Base-by-base conservation (phyloP, 2,888 invertebrate species). In the Hypomecis atomaria region DNA sequence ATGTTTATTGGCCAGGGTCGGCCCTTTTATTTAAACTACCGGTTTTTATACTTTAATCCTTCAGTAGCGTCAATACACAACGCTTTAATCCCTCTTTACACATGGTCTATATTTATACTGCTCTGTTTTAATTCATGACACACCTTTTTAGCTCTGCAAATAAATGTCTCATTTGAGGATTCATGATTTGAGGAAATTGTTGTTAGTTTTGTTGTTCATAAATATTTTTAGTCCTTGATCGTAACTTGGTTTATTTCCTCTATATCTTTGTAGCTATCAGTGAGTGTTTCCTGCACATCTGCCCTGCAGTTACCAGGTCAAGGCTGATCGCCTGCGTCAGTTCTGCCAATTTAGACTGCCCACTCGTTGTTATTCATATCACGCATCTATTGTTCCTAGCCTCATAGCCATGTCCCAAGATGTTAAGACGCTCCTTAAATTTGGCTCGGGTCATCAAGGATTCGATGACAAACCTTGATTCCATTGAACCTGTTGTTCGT, bases 1-100 rank as follows among this genome's bases (percentile, higher is more conserved):
- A 66, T 70, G 23, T 23, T 23, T 23, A 58, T 72, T 65, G 59
- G 66, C 69, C 71, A 72, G 57, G 70, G 74, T 58, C 69, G 67
- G 57, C 60, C 56, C 61, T 65, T 59, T 43, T 49, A 37, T 45
- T 40, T 34, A 8, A 61, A 59, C 59, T 64, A 62, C 59, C 58
- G 63, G 61, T 65, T 52, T 50, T 58, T 13, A 44, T 45, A 36
- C 57, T 61, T 61, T 23, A 44, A 50, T 54, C 44, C 44, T 37
- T 45, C 44, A 50, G 44, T 47, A 59, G 37, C 49, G 34, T 64
- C 45, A 38, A 40, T 59, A 59, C 23, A 48, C 53, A 60, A 34
- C 42, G 42, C 10, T 45, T 50, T 65, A 65, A 64, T 56, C n/a
- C 58, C 5, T 44, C 13, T 42, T 55, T 54, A 63, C 44, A 53